A percentile compares a stretch with the other conserved stretches of the same genome.
Conservation (phyloP, 2,888 invertebrate genomes). For the Lottia gigantea region DNA sequence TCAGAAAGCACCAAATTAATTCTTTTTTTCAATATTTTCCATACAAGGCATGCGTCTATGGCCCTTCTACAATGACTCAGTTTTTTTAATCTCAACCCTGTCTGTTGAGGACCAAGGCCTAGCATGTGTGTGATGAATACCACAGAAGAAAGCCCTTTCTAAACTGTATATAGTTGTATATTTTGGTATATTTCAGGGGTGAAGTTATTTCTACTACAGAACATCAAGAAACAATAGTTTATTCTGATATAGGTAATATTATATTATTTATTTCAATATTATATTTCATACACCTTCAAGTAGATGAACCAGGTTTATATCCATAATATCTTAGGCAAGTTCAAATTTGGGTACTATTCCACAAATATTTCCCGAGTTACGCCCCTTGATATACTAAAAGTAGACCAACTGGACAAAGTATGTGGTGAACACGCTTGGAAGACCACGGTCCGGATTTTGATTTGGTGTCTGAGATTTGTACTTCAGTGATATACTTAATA, state of each 20-base stretch:
- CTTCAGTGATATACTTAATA: too few species aligned
- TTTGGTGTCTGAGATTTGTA: background rate
- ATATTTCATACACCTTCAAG: background rate
- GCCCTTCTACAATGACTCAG: too few species aligned
- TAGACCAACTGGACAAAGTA: background rate
- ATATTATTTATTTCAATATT: background rate
- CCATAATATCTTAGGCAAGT: background rate
- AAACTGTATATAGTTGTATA: background rate
- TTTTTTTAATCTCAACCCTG: too few species aligned
- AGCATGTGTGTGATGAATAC: too few species aligned
- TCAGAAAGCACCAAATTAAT: too few species aligned
- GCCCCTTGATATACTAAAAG: background rate
- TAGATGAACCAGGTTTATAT: too few species aligned
- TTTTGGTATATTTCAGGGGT: conserved; percentile 70
- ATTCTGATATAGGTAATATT: conserved; percentile 80
- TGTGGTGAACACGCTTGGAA: background rate
- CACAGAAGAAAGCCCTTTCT: background rate
- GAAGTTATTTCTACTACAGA: conserved; percentile 78
- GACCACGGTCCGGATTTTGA: background rate
- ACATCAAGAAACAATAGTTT: conserved; percentile 78
- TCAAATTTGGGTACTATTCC: background rate
- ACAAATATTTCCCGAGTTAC: background rate
- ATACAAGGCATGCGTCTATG: too few species aligned
- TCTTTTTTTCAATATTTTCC: too few species aligned
- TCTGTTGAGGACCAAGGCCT: too few species aligned